Base-by-base conservation (phyloP, 2,797 vertebrate species). In the Typhlichthys subterraneus region DNA sequence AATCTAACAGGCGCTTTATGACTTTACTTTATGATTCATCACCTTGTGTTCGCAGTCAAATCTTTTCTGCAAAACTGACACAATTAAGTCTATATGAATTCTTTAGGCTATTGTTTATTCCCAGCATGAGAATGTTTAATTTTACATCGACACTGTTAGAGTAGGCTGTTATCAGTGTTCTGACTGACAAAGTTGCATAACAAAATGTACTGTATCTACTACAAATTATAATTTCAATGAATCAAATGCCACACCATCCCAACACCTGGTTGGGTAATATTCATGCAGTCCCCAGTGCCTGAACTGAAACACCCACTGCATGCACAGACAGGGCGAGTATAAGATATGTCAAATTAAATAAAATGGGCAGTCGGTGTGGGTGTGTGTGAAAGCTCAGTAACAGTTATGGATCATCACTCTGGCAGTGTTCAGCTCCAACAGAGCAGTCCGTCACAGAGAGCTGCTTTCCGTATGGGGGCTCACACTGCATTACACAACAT, bases 381-480 rank as follows among this genome's bases (percentile, higher is more conserved):
- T 38, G 33, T 5, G 45, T 57, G 53, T 46, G 54, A 64, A 61
- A 49, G 46, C 47, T 56, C 65, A 67, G 63, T 64, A 61, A 42
- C 63, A 31, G 56, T 73, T 61, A 57, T 53, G 73, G 67, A 60
- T 58, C 53, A 51, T 38, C 8, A 38, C 8, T 38, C 54, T 55
- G 19, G 19, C 19, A 19, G 19, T 19, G 63, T 70, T 56, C 45
- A 33, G 53, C 53, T 61, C 42, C 19, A 56, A 10, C 65, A 61
- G 60, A 70, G 31, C 61, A 29, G 61, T 45, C 48, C 13, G 52
- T 56, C 48, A 69, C 59, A 57, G 31, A 33, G 51, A 38, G 63
- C 60, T 58, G 60, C 52, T 7, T 17, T 50, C 6, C 17, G 38
- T 23, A 76, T 61, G 48, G 61, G 63, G 70, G 69, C 17, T 69